These are phyloP conservation scores for Zalophus californianus DNA, from an alignment of 2,797 vertebrate species.

Conservation along the genomic window DNA sequence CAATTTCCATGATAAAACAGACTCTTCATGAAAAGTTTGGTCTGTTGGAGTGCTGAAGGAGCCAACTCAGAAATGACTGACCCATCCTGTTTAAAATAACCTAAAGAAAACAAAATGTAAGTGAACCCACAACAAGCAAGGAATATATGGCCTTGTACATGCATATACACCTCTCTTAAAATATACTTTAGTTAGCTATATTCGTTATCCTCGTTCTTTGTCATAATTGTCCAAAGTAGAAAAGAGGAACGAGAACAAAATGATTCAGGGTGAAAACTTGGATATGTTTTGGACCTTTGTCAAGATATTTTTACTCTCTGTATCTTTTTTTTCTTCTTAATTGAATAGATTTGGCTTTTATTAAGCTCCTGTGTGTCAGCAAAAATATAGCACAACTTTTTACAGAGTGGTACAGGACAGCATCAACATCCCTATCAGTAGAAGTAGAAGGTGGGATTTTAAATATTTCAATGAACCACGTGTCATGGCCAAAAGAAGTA, in stretches of 20 bases:
- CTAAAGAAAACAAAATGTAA: constrained; percentile 21
- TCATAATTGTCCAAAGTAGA: neutral
- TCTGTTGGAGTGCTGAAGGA: neutral
- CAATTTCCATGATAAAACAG: constrained; percentile 53
- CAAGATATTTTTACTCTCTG: neutral
- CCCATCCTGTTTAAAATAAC: neutral
- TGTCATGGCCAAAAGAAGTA: neutral
- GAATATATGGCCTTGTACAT: neutral
- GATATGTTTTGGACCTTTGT: neutral
- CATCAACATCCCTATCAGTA: neutral
- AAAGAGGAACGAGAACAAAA: neutral
- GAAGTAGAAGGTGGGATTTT: neutral
- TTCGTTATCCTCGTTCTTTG: neutral
- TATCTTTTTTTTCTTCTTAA: neutral
- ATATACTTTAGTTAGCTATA: neutral
- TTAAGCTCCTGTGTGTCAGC: neutral
- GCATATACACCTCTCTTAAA: neutral
- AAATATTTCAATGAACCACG: neutral
- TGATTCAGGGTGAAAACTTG: neutral
- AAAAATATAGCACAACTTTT: neutral
- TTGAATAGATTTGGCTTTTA: neutral
- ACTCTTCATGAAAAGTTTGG: constrained; percentile 51
- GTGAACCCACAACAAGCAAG: neutral
- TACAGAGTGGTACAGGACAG: neutral
- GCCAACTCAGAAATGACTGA: neutral